Conservation (phyloP, 1,140 invertebrate genomes). For the Doryteuthis pealeii region DNA sequence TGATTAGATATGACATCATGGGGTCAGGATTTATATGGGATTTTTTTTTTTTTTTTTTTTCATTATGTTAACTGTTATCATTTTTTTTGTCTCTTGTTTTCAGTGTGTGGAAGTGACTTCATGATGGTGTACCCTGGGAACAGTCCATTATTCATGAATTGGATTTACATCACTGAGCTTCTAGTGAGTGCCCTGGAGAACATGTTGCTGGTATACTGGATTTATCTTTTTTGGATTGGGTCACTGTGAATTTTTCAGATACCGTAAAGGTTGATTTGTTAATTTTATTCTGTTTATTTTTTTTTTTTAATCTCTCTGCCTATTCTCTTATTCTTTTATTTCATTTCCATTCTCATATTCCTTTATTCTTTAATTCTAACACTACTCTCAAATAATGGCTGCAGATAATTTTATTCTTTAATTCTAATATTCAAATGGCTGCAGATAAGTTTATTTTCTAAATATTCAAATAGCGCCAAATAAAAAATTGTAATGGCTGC, state of each 20-base stretch:
- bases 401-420: too few relatives aligned
- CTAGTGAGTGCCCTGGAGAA: conserved; percentile 91
- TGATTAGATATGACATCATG: too few relatives aligned
- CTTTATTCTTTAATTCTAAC: not conserved
- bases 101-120: conserved; percentile 84
- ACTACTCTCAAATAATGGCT: too few relatives aligned
- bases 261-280: conserved; percentile 64
- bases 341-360: not conserved
- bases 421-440: too few relatives aligned
- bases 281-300: not conserved
- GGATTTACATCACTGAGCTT: conserved; percentile 94
- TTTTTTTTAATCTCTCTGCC: not conserved
- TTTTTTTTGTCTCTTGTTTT: not conserved
- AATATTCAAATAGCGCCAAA: too few relatives aligned
- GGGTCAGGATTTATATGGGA: too few relatives aligned
- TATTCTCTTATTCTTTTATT: too few relatives aligned
- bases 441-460: too few relatives aligned
- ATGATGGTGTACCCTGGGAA: conserved; percentile 97
- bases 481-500: too few relatives aligned
- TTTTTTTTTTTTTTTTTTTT: too few relatives aligned
- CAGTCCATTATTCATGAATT: conserved; percentile 91
- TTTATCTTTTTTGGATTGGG: conserved; percentile 90
- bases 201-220: conserved; percentile 83
- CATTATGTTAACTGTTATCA: too few relatives aligned
- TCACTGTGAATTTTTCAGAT: conserved; percentile 96